These are phyloP conservation scores for Sinocyclocheilus rhinocerous DNA, from an alignment of 2,113 vertebrate genomes.

Conservation along the genomic window DNA sequence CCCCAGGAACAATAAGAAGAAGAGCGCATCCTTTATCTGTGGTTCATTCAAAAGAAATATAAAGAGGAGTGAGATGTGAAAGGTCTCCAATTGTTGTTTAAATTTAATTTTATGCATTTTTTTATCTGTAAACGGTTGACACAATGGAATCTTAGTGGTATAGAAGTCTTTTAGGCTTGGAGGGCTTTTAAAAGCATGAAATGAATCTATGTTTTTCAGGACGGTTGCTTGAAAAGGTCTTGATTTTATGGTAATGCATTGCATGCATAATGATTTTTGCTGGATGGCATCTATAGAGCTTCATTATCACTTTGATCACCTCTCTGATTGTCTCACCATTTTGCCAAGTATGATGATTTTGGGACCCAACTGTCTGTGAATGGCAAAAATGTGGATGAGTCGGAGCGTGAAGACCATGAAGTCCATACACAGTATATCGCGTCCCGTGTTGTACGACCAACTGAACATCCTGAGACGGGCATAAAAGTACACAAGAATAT, in stretches of 20 bases:
- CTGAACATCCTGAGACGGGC: slow-evolving; percentile 78
- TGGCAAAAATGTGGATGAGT: slow-evolving; percentile 90
- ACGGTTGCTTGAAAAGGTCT: neutral
- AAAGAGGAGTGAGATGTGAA: neutral
- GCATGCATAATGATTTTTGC: neutral
- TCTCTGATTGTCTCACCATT: slow-evolving; percentile 79
- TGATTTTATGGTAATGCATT: neutral
- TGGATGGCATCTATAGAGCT: too few species aligned
- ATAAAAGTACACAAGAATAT: neutral
- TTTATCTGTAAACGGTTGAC: too few species aligned
- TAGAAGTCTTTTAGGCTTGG: too few species aligned
- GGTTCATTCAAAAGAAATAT: neutral
- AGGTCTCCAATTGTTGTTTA: too few species aligned
- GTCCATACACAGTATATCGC: slow-evolving; percentile 81
- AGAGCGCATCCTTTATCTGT: slow-evolving; percentile 90
- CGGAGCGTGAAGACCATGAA: slow-evolving; percentile 89
- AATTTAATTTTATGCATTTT: too few species aligned
- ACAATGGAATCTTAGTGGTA: too few species aligned
- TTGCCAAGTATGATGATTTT: slow-evolving; percentile 90
- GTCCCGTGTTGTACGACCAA: slow-evolving; percentile 72
- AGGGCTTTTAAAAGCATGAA: neutral
- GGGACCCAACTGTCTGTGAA: slow-evolving; percentile 88
- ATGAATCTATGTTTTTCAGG: neutral
- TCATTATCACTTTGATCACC: neutral
- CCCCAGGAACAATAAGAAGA: slow-evolving; percentile 90